These are phyloP conservation scores for Squalus acanthias DNA, from an alignment of 2,797 vertebrate genomes.

Conservation along the genomic window DNA sequence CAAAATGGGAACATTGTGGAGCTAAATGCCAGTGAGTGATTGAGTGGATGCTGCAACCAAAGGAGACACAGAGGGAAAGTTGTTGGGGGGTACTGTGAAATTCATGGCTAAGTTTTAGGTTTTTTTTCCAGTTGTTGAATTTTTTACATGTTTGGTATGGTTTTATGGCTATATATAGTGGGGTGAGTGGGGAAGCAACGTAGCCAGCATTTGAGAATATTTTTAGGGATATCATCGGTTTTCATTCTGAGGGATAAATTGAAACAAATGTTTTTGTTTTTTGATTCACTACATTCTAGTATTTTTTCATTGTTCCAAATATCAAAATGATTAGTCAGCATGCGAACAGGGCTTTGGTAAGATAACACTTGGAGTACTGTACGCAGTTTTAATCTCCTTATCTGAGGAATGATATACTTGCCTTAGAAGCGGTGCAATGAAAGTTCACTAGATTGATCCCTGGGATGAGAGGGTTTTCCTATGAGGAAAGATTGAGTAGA, in stretches of 20 bases:
- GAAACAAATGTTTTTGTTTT: neutral
- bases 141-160: neutral
- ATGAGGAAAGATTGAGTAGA: no score
- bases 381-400: no score
- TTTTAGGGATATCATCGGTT: neutral
- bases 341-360: neutral
- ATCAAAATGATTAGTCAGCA: neutral
- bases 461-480: no score
- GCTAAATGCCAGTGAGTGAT: neutral
- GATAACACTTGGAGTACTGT: no score
- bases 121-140: neutral
- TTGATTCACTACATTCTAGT: neutral
- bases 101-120: neutral
- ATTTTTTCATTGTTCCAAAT: neutral
- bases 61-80: neutral
- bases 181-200: neutral
- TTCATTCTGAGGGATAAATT: neutral
- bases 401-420: no score
- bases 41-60: neutral
- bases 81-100: neutral
- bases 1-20: neutral
- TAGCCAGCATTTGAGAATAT: neutral
- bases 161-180: neutral
- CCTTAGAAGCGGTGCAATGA: no score
- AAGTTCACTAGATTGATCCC: no score